Conservation (phyloP, 2,797 vertebrate species). For the Atherinosoma microstoma region DNA sequence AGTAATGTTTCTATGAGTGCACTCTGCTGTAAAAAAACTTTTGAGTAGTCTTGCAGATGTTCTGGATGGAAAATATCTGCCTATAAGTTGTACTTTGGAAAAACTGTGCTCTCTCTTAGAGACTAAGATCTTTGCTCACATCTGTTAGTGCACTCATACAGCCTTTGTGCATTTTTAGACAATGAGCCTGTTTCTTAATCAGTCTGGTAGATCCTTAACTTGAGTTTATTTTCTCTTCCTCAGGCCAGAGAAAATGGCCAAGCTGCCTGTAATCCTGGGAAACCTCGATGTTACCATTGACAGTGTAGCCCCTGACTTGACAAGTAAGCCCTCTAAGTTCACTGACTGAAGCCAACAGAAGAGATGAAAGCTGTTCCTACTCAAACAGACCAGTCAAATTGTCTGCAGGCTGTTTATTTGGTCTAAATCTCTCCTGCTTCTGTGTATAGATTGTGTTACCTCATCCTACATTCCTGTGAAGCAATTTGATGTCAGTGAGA, state of each 20-base stretch:
- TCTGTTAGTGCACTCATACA: slow-evolving; percentile 41
- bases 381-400: slow-evolving; percentile 27
- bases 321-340: slow-evolving; percentile 85
- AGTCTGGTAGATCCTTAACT: slow-evolving; percentile 48
- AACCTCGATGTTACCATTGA: slow-evolving; percentile 96
- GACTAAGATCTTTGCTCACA: slow-evolving; percentile 55
- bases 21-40: slow-evolving; percentile 13
- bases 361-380: slow-evolving; percentile 40
- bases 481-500: slow-evolving; percentile 88
- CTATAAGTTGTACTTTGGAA: slow-evolving; percentile 43
- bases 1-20: slow-evolving; percentile 83
- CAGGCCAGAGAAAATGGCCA: slow-evolving; percentile 98
- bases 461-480: slow-evolving; percentile 97
- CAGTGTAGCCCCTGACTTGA: slow-evolving; percentile 91
- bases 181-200: slow-evolving; percentile 38
- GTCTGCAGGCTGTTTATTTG: slow-evolving; percentile 55
- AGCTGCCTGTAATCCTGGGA: slow-evolving; percentile 96
- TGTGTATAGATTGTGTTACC: slow-evolving; percentile 91
- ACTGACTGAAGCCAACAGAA: slow-evolving; percentile 15
- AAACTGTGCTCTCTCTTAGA: slow-evolving; percentile 37
- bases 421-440: slow-evolving; percentile 45
- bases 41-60: slow-evolving; percentile 43
- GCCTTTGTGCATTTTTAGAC: slow-evolving; percentile 29
- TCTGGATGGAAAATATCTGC: slow-evolving; percentile 42
- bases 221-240: slow-evolving; percentile 62